These are phyloP conservation scores for Drosophila ustulata DNA, from an alignment of 2,888 invertebrate genomes.

Conservation along the genomic window DNA sequence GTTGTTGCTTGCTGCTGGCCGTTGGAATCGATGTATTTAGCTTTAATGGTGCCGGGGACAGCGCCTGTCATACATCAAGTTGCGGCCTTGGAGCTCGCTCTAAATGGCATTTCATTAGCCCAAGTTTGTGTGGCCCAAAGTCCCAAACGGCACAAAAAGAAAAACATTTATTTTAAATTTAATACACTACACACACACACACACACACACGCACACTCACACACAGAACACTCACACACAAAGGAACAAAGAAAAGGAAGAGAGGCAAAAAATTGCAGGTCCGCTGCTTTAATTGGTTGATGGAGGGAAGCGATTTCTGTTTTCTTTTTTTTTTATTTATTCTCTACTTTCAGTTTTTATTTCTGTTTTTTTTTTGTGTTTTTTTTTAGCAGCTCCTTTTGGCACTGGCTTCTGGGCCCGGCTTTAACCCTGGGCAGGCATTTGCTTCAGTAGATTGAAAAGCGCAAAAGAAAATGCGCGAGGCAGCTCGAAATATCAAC, in stretches of 20 bases:
- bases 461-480: slow-evolving; percentile 70
- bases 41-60: slow-evolving; percentile 41
- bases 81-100: slow-evolving; percentile 35
- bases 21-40: slow-evolving; percentile 41
- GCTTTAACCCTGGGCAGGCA: slow-evolving; percentile 34
- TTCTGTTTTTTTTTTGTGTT: slow-evolving; percentile 11
- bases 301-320: slow-evolving; percentile 34
- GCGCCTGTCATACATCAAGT: slow-evolving; percentile 64
- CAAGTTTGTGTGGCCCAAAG: slow-evolving; percentile 22
- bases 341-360: background rate
- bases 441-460: slow-evolving; percentile 55
- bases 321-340: slow-evolving; percentile 14
- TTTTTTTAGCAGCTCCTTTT: slow-evolving; percentile 19
- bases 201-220: slow-evolving; percentile 12
- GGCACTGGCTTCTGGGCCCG: slow-evolving; percentile 16
- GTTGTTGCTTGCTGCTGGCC: background rate
- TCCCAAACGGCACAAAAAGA: slow-evolving; percentile 45
- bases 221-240: slow-evolving; percentile 28
- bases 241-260: slow-evolving; percentile 32
- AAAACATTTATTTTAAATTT: slow-evolving; percentile 76
- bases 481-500: slow-evolving; percentile 54
- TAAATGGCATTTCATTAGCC: slow-evolving; percentile 73
- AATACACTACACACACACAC: slow-evolving; percentile 59
- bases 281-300: slow-evolving; percentile 68
- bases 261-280: slow-evolving; percentile 42